phyloP scores from a whole-genome alignment of 2,113 vertebrate genomes.

The Pycnonotus jocosus region DNA sequence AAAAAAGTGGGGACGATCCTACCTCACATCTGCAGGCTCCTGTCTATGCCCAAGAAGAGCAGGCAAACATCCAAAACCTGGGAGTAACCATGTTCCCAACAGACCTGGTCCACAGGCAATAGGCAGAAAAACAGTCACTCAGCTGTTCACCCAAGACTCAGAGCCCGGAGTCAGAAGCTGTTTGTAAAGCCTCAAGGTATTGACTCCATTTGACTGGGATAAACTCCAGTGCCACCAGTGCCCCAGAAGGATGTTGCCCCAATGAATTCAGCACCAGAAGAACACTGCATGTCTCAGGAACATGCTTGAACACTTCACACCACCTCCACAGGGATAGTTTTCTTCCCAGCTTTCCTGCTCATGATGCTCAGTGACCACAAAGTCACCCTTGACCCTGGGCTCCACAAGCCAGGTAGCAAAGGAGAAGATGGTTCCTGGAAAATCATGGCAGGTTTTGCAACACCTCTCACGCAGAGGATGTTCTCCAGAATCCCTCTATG shows the following conservation, averaged over 20 bases:
- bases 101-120: background rate
- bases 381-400: background rate
- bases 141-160: background rate
- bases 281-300: background rate
- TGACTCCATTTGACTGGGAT: fast-evolving
- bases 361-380: background rate
- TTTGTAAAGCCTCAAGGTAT: background rate
- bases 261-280: background rate
- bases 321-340: background rate
- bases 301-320: fast-evolving
- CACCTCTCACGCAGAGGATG: fast-evolving
- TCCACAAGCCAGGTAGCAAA: background rate
- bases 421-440: background rate
- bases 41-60: background rate
- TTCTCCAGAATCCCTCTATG: background rate
- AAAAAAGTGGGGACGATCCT: fast-evolving
- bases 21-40: background rate
- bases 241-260: background rate
- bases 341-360: background rate
- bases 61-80: background rate
- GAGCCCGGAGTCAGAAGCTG: background rate
- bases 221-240: background rate
- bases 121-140: background rate
- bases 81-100: background rate
- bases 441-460: background rate